phyloP scores from a whole-genome alignment of 1,140 invertebrate genomes.

The Maconellicoccus hirsutus region DNA sequence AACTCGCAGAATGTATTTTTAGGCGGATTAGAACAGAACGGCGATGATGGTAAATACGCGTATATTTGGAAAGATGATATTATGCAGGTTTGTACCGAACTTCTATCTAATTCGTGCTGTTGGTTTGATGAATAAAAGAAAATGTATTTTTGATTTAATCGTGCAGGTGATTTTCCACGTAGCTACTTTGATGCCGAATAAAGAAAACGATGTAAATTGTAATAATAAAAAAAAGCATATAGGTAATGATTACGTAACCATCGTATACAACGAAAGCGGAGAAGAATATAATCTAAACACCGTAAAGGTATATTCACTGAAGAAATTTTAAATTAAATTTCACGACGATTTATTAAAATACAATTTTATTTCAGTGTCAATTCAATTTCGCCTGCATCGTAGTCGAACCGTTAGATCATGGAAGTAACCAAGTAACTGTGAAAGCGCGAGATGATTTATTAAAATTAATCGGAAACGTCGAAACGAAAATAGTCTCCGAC shows the following conservation, averaged over 20 bases:
- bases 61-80: conserved; percentile 94
- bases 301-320: conserved; percentile 71
- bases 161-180: conserved; percentile 83
- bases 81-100: conserved; percentile 53
- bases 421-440: conserved; percentile 72
- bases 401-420: conserved; percentile 79
- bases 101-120: not conserved
- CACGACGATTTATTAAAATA: not conserved
- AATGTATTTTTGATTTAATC: no score
- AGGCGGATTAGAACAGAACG: conserved; percentile 73
- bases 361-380: conserved; percentile 57
- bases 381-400: conserved; percentile 89
- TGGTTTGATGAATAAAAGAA: conserved; percentile 6
- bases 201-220: conserved; percentile 70
- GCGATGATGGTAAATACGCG: conserved; percentile 83
- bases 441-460: conserved; percentile 71
- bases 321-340: no score
- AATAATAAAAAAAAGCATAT: conserved; percentile 91
- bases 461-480: conserved; percentile 67
- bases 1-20: conserved; percentile 63
- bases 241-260: conserved; percentile 94
- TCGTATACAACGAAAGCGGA: conserved; percentile 95
- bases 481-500: conserved; percentile 77
- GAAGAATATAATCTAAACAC: conserved; percentile 81
- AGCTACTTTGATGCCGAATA: conserved; percentile 88